These are phyloP conservation scores for Sphinx pinastri DNA, from an alignment of 2,888 invertebrate genomes.

Conservation along the genomic window DNA sequence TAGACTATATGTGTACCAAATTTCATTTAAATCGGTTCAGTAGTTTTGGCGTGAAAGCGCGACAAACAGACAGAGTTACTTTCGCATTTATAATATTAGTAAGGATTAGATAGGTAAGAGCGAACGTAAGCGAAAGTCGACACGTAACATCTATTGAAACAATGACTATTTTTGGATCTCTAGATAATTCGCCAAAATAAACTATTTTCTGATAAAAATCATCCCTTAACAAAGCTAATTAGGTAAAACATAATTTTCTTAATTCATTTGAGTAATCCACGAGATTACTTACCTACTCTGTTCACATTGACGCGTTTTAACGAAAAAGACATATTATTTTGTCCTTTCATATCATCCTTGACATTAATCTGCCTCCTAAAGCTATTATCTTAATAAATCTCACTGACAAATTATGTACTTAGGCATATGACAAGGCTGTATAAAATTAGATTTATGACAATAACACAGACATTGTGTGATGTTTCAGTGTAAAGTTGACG, in stretches of 20 bases:
- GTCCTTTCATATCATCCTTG: conserved; percentile 1
- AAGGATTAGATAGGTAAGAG: background rate
- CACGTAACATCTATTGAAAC: too few relatives aligned
- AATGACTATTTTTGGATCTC: too few relatives aligned
- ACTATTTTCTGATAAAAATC: too few relatives aligned
- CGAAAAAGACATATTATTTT: conserved; percentile 5
- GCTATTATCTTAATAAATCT: conserved; percentile 25
- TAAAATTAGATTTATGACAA: conserved; percentile 16
- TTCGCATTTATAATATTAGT: background rate
- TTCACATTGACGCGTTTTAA: background rate
- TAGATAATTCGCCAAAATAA: too few relatives aligned
- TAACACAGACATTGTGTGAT: background rate
- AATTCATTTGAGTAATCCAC: background rate
- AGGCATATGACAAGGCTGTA: conserved; percentile 7
- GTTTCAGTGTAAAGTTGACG: too few relatives aligned
- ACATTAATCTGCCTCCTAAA: conserved; percentile 23
- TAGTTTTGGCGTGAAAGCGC: too few relatives aligned
- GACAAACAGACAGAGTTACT: too few relatives aligned
- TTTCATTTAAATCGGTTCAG: too few relatives aligned
- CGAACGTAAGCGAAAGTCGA: too few relatives aligned
- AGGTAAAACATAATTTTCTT: background rate
- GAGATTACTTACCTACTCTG: background rate
- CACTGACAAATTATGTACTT: conserved; percentile 23
- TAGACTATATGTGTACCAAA: too few relatives aligned
- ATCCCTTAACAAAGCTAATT: background rate